Base-by-base conservation (phyloP, 2,113 vertebrate species). In the Amblyornis subalaris region DNA sequence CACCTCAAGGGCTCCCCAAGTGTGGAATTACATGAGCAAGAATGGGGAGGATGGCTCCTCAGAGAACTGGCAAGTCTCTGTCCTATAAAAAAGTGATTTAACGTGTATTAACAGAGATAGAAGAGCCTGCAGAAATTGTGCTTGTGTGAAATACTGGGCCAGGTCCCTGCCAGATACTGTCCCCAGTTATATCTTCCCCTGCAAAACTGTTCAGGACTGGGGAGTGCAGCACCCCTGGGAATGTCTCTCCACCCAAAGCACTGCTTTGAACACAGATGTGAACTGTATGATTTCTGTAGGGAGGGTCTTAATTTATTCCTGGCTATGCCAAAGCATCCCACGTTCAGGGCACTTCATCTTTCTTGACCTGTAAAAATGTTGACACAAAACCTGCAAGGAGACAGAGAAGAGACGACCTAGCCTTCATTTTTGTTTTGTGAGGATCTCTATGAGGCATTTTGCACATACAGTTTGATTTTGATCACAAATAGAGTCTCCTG, bases 1-100 rank as follows among this genome's bases (percentile, higher is more conserved):
- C 33, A 88, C 3, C 11, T 45, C 15, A 45, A 17, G 20, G 2
- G 8, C 29, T 64, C 10, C 3, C 4, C 13, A 10, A 0, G 0
- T 14, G 12, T 71, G 12, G 23, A 76, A 67, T 89, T 80, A 20
- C 4, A 29, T 23, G 17, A 50, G 11, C 13, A 79, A n/a, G 57
- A 53, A 51, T 44, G 21, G 23, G 51, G 14, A 48, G 57, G 22
- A 19, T 38, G 16, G 5, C 4, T 55, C 7, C 62, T 62, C 28
- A 75, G 61, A 38, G 15, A 81, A 5, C 6, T 6, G 2, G 3
- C 14, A 65, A n/a, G 9, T 33, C 29, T 47, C n/a, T 82, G 31
- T 21, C 12, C 17, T 47, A 8, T 42, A 7, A 23, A n/a, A 61
- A 28, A 3, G 17, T 54, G 7, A 17, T 42, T 64, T 60, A 29